Conservation (phyloP, 2,888 invertebrate genomes). For the Suillia variegata region DNA sequence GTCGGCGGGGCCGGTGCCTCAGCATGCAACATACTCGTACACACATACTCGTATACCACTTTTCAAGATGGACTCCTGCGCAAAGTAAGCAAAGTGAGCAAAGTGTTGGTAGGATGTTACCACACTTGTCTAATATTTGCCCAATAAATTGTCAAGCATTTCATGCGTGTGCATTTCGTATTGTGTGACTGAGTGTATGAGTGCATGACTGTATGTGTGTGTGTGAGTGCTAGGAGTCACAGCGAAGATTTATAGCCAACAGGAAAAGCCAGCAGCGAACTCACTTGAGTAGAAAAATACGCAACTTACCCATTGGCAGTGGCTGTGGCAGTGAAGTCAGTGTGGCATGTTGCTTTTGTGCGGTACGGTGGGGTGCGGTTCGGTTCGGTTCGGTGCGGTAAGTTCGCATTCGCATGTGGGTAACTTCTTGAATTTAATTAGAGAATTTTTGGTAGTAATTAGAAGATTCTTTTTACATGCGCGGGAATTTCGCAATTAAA, state of each 20-base stretch:
- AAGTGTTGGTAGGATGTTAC: no score
- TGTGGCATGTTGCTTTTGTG: not conserved
- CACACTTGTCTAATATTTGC: conserved; percentile 12
- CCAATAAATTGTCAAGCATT: conserved; percentile 17
- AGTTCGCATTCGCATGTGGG: conserved; percentile 3
- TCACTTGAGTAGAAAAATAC: conserved; percentile 17
- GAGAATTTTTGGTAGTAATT: conserved; percentile 25
- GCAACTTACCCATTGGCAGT: not conserved
- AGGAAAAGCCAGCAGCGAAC: conserved; percentile 10
- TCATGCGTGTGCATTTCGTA: conserved; percentile 25
- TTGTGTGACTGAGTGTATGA: not conserved
- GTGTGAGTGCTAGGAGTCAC: conserved; percentile 12
- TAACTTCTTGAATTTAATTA: conserved; percentile 30
- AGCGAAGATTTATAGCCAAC: conserved; percentile 22
- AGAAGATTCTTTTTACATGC: conserved; percentile 27
- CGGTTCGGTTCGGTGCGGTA: not conserved
- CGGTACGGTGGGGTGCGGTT: not conserved
- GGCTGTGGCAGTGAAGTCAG: not conserved
- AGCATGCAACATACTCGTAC: no score
- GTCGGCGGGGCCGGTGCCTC: no score
- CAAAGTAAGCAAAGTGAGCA: not conserved
- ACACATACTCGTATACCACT: no score
- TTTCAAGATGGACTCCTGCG: not conserved
- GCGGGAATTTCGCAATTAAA: conserved; percentile 18
- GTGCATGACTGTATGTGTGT: not conserved